These are phyloP conservation scores for Neodiprion pinetum DNA, from an alignment of 1,140 invertebrate species.

Conservation along the genomic window DNA sequence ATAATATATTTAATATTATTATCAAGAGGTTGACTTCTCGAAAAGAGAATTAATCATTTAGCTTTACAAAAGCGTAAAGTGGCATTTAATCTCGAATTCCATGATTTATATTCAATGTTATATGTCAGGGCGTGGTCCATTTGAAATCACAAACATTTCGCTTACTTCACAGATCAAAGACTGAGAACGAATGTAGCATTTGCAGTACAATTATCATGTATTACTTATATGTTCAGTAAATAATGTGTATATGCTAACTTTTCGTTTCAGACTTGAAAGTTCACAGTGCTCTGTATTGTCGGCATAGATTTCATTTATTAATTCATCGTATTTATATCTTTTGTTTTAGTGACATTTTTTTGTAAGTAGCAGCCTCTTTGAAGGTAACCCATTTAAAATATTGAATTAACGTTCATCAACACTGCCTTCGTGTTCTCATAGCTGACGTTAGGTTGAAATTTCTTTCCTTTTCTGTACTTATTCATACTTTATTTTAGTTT, in stretches of 20 bases:
- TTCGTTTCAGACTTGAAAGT: slow-evolving; percentile 18
- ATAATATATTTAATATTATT: slow-evolving; percentile 29
- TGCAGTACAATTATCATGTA: slow-evolving; percentile 30
- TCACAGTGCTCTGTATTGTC: slow-evolving; percentile 19
- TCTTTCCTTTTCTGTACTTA: no score
- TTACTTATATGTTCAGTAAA: slow-evolving; percentile 15
- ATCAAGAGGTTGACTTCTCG: slow-evolving; percentile 40
- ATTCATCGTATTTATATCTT: no score
- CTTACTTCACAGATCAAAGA: slow-evolving; percentile 31
- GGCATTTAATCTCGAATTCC: slow-evolving; percentile 39
- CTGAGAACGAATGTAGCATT: slow-evolving; percentile 33
- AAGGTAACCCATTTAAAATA: slow-evolving; percentile 19
- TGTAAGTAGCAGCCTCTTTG: not conserved
- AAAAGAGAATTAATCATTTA: slow-evolving; percentile 41
- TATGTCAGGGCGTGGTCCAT: slow-evolving; percentile 4
- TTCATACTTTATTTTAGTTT: no score
- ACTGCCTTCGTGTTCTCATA: no score
- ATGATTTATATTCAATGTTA: slow-evolving; percentile 28
- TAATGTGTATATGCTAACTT: slow-evolving; percentile 22
- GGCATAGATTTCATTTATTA: not conserved
- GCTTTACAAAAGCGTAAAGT: slow-evolving; percentile 44
- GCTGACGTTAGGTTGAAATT: no score
- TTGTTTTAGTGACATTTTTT: no score
- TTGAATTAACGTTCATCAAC: not conserved
- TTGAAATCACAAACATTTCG: slow-evolving; percentile 2